Conservation (phyloP, 1,140 invertebrate species). For the Drosophila nannoptera region DNA sequence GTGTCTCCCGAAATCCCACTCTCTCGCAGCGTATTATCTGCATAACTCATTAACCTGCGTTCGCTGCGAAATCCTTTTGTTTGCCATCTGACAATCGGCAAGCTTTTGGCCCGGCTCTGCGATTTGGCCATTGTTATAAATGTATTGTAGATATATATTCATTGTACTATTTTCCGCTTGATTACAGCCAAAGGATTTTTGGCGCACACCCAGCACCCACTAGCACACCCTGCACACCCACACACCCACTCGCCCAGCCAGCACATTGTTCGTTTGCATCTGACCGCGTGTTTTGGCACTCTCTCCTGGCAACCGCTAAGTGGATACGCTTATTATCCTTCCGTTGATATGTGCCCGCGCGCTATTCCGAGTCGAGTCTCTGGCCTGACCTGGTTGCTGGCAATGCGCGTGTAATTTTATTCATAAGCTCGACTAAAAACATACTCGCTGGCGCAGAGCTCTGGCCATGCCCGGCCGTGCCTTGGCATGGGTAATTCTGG, state of each 20-base stretch:
- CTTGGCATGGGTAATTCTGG: slow-evolving; percentile 23
- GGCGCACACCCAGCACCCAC: slow-evolving; percentile 33
- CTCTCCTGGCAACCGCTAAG: slow-evolving; percentile 73
- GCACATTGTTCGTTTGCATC: slow-evolving; percentile 60
- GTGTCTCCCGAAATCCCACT: not conserved
- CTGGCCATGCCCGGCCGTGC: slow-evolving; percentile 26
- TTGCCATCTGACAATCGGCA: slow-evolving; percentile 66
- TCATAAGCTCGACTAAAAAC: slow-evolving; percentile 70
- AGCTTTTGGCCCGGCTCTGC: slow-evolving; percentile 30
- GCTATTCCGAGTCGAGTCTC: not conserved
- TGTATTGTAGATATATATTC: slow-evolving; percentile 78
- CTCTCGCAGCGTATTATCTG: slow-evolving; percentile 21
- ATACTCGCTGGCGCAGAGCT: slow-evolving; percentile 42
- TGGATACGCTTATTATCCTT: slow-evolving; percentile 78
- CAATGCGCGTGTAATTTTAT: slow-evolving; percentile 65
- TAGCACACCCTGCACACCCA: slow-evolving; percentile 20
- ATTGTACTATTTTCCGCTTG: slow-evolving; percentile 77
- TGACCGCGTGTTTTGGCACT: slow-evolving; percentile 75
- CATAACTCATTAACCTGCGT: slow-evolving; percentile 65
- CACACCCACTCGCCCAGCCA: not conserved
- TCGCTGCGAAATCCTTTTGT: slow-evolving; percentile 61
- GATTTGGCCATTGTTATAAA: slow-evolving; percentile 64
- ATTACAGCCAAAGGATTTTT: slow-evolving; percentile 73
- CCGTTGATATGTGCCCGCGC: slow-evolving; percentile 60
- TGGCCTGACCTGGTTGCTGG: slow-evolving; percentile 5